Conservation (phyloP, 2,113 vertebrate species). For the Alethe diademata region DNA sequence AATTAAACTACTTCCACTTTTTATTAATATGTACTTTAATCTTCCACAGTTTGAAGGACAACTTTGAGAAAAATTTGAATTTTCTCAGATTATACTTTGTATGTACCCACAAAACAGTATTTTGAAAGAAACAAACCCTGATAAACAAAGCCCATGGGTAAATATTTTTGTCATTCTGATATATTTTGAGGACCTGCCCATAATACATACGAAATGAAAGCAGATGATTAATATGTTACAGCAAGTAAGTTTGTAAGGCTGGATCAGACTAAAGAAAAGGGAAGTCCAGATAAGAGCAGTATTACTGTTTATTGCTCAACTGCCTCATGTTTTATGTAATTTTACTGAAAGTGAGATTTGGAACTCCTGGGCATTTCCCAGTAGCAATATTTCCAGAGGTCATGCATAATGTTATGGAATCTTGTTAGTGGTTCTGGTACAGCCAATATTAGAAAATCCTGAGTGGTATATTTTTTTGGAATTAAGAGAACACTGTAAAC, state of each 20-base stretch:
- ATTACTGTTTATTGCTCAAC: background rate
- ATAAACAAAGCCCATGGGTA: background rate
- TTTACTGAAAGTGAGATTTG: background rate
- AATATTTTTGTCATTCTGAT: background rate
- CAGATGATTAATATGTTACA: background rate
- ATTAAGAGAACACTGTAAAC: background rate
- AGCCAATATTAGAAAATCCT: background rate
- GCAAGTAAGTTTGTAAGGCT: background rate
- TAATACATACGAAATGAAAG: background rate
- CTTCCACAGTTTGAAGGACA: background rate
- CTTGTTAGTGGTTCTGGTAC: background rate
- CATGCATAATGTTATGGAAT: background rate
- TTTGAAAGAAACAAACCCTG: background rate
- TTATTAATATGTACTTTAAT: background rate
- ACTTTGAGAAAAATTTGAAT: background rate
- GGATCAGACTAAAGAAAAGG: background rate
- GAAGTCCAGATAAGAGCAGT: background rate
- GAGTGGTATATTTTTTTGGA: background rate
- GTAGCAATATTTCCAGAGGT: background rate
- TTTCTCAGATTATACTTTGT: background rate
- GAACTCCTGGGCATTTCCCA: background rate
- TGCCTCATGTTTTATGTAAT: background rate
- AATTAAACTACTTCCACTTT: background rate
- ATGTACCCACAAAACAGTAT: background rate
- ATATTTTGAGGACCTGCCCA: background rate